Base-by-base conservation (phyloP, 2,113 vertebrate species). In the Spilogale gracilis region DNA sequence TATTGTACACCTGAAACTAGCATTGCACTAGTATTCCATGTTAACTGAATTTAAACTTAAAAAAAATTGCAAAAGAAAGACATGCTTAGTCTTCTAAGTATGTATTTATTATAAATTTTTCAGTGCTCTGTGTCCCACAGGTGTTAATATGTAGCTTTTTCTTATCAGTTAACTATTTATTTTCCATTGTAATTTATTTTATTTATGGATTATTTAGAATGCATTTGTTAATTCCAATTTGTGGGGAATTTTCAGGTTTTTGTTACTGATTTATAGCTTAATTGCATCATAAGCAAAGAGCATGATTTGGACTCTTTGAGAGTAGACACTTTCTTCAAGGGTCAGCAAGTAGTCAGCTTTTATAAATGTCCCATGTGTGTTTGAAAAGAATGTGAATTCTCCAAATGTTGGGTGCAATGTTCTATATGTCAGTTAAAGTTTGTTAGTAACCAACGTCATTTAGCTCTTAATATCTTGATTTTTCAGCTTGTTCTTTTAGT, bases 121-220 rank as follows among this genome's bases (percentile, higher is more conserved):
- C 69, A 97, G 4, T 92, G 63, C 27, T 94, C 58, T 84, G 9
- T 79, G 21, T 73, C 48, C 52, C 58, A 25, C 45, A 89, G 54
- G 27, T 85, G 65, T 94, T 91, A 79, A 84, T 85, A 52, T 48
- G n/a, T 61, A 81, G 16, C 60, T 85, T 96, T 81, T 86, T 92
- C 48, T 73, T 78, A 50, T 38, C 32, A 60, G 25, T 48, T 95
- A 86, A 89, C 32, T 73, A 73, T 65, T 65, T 73, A 14, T 73
- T 97, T 96, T 71, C 11, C 25, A 73, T 56, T 95, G 32, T 83
- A 88, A 82, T 95, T 89, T 65, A n/a, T 88, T 91, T 80, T n/a
- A 74, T 54, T 94, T 20, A 23, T 81, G 54, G 48, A 52, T 86
- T 63, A 80, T 69, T 86, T 82, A 88, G 23, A 92, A n/a, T 79